Percentiles rank a stretch among this genome's conserved stretches.
Evolutionary conservation across 2,888 invertebrate genomes (phyloP).

Genomic region (Ommatoiulus sabulosus): DNA sequence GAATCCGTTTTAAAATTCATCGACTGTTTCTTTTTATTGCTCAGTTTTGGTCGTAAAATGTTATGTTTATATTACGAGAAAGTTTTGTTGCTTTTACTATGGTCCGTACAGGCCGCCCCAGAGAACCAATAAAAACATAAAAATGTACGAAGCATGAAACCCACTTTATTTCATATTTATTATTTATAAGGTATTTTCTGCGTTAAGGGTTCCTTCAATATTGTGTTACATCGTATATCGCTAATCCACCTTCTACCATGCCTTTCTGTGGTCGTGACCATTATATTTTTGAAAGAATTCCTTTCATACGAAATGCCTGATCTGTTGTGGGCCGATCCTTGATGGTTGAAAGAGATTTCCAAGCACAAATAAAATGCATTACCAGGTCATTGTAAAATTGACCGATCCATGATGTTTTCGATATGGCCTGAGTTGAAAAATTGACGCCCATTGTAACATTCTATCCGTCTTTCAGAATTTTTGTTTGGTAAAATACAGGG

Average conservation of each 20-base stretch:
- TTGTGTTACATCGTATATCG: background rate
- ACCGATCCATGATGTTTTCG: slow-evolving; percentile 8
- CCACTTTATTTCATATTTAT: slow-evolving; percentile 25
- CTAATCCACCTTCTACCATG: background rate
- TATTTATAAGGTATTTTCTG: background rate
- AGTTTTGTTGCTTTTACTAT: background rate
- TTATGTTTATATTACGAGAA: slow-evolving; percentile 8
- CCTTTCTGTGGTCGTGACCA: background rate
- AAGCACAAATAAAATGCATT: slow-evolving; percentile 47
- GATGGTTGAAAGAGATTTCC: slow-evolving; percentile 25
- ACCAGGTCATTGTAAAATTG: slow-evolving; percentile 9
- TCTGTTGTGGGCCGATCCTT: slow-evolving; percentile 39
- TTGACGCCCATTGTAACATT: background rate
- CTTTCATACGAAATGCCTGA: background rate
- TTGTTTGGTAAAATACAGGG: background rate
- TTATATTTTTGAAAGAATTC: background rate
- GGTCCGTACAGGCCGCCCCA: slow-evolving; percentile 14
- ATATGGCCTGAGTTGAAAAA: background rate
- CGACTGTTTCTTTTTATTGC: slow-evolving; percentile 11
- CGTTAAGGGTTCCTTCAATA: background rate
- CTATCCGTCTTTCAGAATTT: background rate
- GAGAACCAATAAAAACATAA: background rate
- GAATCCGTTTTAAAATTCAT: background rate
- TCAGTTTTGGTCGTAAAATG: background rate
- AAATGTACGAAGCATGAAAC: background rate